Percentiles rank a stretch among this genome's conserved stretches.
These are phyloP conservation scores for Falcaria lacertinaria DNA, from an alignment of 2,888 invertebrate genomes.

Conservation along the genomic window DNA sequence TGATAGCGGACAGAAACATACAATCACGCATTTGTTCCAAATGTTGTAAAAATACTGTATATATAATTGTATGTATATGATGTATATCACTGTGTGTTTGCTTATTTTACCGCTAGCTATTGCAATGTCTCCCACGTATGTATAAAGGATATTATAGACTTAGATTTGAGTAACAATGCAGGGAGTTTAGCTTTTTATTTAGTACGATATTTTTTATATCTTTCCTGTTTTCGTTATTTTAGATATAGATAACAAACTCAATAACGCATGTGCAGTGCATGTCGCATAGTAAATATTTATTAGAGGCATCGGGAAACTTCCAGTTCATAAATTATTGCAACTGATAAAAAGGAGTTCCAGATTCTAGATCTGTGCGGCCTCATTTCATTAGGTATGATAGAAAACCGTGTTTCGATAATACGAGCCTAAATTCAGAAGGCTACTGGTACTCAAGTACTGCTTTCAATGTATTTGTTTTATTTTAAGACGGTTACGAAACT, in stretches of 20 bases:
- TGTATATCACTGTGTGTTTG: too few relatives aligned
- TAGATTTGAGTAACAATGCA: too few relatives aligned
- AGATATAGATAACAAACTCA: too few relatives aligned
- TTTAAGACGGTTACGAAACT: constrained; percentile 7
- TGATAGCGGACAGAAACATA: constrained; percentile 25
- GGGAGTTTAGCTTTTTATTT: too few relatives aligned
- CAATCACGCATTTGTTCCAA: constrained; percentile 10
- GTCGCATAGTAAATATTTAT: background rate
- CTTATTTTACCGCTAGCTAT: too few relatives aligned
- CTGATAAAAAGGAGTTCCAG: constrained; percentile 24
- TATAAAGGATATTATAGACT: too few relatives aligned
- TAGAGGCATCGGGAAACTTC: background rate
- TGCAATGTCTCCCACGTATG: too few relatives aligned
- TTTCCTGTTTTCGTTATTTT: too few relatives aligned
- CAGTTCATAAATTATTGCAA: constrained; percentile 15
- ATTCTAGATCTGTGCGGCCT: constrained; percentile 19
- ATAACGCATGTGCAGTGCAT: too few relatives aligned
- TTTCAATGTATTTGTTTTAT: background rate
- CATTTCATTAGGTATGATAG: constrained; percentile 9
- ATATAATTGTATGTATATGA: too few relatives aligned
- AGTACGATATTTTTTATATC: too few relatives aligned
- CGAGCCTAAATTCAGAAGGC: constrained; percentile 1
- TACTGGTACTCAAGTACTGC: background rate
- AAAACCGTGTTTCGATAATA: constrained; percentile 9
- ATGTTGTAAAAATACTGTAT: background rate